These are phyloP conservation scores for Tachina fera DNA, from an alignment of 2,888 invertebrate species.

Conservation along the genomic window DNA sequence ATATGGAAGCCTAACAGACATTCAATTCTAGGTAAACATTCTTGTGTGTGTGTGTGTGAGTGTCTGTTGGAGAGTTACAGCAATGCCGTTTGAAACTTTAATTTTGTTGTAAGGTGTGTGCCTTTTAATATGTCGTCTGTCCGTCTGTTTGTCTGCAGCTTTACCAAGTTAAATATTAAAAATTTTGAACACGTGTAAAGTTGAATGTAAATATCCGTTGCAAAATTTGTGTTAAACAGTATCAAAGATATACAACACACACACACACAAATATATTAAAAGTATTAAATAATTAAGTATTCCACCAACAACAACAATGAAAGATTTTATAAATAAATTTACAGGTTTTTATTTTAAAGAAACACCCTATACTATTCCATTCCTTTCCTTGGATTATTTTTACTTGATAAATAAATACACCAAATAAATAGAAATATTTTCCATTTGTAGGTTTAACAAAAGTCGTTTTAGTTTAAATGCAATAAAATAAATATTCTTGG, in stretches of 20 bases:
- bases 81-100: background rate
- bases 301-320: conserved; percentile 34
- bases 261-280: background rate
- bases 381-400: background rate
- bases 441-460: background rate
- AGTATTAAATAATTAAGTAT: conserved; percentile 45
- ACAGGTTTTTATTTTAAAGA: conserved; percentile 21
- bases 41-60: background rate
- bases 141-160: conserved; percentile 26
- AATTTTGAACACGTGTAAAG: conserved; percentile 61
- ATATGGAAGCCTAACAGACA: conserved; percentile 18
- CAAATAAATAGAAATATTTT: background rate
- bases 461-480: background rate
- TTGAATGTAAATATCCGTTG: conserved; percentile 60
- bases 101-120: conserved; percentile 20
- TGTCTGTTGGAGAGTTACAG: conserved; percentile 27
- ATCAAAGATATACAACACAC: conserved; percentile 2
- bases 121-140: background rate
- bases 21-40: conserved; percentile 21
- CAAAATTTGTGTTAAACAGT: conserved; percentile 39
- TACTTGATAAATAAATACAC: no score
- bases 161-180: conserved; percentile 33
- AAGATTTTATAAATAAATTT: conserved; percentile 5
- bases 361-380: conserved; percentile 8
- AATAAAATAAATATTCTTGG: background rate